A percentile compares a stretch with the other conserved stretches of the same genome.
These are phyloP conservation scores for Diglossa brunneiventris DNA, from an alignment of 2,113 vertebrate genomes.

Conservation along the genomic window DNA sequence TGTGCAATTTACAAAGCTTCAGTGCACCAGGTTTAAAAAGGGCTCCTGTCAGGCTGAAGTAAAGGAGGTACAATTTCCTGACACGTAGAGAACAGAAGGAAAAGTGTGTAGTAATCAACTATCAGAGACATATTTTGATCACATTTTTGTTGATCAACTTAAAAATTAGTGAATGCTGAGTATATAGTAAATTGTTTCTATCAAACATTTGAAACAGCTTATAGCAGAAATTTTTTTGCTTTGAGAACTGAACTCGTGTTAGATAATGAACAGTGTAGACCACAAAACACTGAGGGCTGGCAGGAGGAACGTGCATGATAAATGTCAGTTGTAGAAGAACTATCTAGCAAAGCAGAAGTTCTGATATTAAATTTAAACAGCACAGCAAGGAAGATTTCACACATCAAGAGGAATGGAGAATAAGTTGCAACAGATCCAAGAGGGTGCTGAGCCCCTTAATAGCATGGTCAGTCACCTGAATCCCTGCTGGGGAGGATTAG, in stretches of 20 bases:
- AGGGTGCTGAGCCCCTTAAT: neutral
- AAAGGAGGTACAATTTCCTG: slow-evolving; percentile 69
- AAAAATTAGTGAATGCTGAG: slow-evolving; percentile 46
- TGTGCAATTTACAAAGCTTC: slow-evolving; percentile 53
- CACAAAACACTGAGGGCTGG: neutral
- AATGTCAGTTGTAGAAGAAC: neutral
- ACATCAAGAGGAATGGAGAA: neutral
- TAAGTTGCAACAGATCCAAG: neutral
- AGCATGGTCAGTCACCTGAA: neutral
- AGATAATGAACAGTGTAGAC: neutral
- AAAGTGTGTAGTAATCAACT: slow-evolving; percentile 51
- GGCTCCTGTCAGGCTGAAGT: slow-evolving; percentile 56
- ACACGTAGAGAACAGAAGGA: slow-evolving; percentile 12
- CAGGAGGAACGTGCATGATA: neutral
- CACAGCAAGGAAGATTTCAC: neutral
- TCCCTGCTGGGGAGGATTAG: neutral
- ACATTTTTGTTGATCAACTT: slow-evolving; percentile 39
- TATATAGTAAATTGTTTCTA: slow-evolving; percentile 14
- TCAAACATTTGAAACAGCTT: slow-evolving; percentile 4
- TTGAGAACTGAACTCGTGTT: neutral
- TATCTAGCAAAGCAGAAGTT: neutral
- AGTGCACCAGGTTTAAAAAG: slow-evolving; percentile 46
- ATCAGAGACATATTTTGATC: neutral
- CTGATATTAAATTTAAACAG: neutral
- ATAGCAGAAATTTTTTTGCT: neutral